Evolutionary conservation across 2,113 vertebrate species (phyloP).

Genomic region (Dendrocopos noguchii): DNA sequence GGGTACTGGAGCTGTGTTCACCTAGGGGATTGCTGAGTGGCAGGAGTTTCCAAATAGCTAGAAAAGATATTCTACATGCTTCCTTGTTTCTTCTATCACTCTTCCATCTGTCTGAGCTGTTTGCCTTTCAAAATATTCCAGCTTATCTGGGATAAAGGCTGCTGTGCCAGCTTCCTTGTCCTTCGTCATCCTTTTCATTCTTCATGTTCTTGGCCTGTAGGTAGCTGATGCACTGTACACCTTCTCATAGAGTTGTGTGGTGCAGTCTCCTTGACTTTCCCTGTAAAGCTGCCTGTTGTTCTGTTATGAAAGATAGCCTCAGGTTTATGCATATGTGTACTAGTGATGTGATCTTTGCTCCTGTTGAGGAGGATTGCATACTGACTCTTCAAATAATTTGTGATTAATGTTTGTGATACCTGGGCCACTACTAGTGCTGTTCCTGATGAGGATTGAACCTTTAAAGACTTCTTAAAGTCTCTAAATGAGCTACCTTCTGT

Average conservation of each 20-base stretch:
- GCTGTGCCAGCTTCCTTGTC: background rate
- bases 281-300: background rate
- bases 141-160: background rate
- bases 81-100: background rate
- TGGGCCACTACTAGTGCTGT: background rate
- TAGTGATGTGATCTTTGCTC: background rate
- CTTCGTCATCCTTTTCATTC: background rate
- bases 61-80: background rate
- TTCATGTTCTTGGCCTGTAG: background rate
- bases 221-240: background rate
- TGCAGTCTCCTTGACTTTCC: background rate
- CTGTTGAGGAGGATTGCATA: background rate
- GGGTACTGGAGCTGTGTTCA: background rate
- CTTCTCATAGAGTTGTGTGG: background rate
- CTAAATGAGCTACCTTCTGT: background rate
- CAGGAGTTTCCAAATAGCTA: background rate
- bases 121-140: background rate
- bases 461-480: background rate
- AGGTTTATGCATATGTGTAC: background rate
- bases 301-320: background rate
- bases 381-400: background rate
- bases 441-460: background rate
- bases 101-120: background rate
- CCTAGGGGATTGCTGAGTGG: background rate
- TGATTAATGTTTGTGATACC: background rate